Base-by-base conservation (phyloP, 1,140 invertebrate species). In the Nymphalis io region DNA sequence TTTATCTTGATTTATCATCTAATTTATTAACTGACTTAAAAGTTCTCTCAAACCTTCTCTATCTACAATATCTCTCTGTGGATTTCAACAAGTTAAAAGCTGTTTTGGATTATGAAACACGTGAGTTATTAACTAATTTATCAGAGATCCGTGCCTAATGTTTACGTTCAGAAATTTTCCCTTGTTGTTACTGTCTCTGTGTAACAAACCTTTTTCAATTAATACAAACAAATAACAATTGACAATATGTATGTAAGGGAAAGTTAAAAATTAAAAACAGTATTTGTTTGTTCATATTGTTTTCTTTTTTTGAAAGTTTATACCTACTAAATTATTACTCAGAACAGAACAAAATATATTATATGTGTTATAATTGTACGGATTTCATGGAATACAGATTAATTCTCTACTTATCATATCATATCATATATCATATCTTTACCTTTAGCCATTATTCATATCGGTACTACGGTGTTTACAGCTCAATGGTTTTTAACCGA, bases 401-500 rank as follows among this genome's bases (percentile, higher is more conserved):
- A n/a, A n/a, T n/a, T n/a, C n/a, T n/a, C n/a, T n/a, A n/a, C n/a
- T 48, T 39, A 39, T 39, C 38, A 39, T 39, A 39, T 39, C 4
- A 11, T 5, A 42, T 3, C 13, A 3, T 16, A 3, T 16, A 48
- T 16, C 4, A 11, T 11, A 2, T 51, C 4, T 51, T 51, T 21
- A 21, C 12, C n/a, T 46, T 16, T 46, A n/a, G 1, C 27, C 27
- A 15, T 11, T 44, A 15, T 15, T 44, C 13, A 44, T 44, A 15
- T n/a, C 12, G 13, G 2, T n/a, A 44, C 4, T 11, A 44, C 3
- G 61, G 38, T 40, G 27, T 58, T 73, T 61, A 59, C 77, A 91
- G 89, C 89, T 15, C 89, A 91, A 75, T 90, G 88, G 88, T 88
- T 88, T 66, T 76, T 91, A 55, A 85, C 89, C 5, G 88, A 91